Base-by-base conservation (phyloP, 2,797 vertebrate genomes). In the Austrolebias charrua region DNA sequence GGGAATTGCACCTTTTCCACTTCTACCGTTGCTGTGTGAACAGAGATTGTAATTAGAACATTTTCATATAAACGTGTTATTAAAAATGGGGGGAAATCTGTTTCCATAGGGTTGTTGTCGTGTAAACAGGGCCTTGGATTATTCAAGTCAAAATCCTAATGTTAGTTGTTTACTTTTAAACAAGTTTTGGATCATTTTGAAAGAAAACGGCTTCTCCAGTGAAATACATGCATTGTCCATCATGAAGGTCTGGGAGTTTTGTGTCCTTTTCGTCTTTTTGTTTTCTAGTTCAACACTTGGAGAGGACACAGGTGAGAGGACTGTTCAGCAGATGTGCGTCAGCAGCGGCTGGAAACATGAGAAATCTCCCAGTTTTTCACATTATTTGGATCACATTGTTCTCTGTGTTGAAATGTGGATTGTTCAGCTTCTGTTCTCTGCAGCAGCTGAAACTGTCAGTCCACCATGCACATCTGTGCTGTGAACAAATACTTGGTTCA, bases 251-350 rank as follows among this genome's bases (percentile, higher is more conserved):
- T 73, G 57, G 53, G 66, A 14, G 45, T 10, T 46, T 0, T 62
- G 40, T 38, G n/a, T 65, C 1, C 9, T 78, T 40, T 45, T 78
- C 11, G 0, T 82, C 18, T 48, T 55, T 31, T 58, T 82, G 0
- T 55, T 56, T 0, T 67, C 63, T 45, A 53, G 48, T 20, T 56
- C 44, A 38, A 12, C 67, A 1, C 52, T 60, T 0, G 69, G 66
- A 9, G 82, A 88, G 16, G 86, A 87, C 74, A 90, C 90, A 81
- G 90, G 90, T 91, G 77, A 88, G 84, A 77, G 46, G 18, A 4
- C 51, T n/a, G 16, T 59, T 4, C 12, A 31, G 40, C 63, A 71
- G 76, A 46, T 62, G 61, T 16, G 52, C 15, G 3, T 7, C 16
- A 54, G 13, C 6, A 40, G 9, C 6, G 4, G 29, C 2, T 1